These are phyloP conservation scores for Sorex fumeus DNA, from an alignment of 2,113 vertebrate genomes.

Conservation along the genomic window DNA sequence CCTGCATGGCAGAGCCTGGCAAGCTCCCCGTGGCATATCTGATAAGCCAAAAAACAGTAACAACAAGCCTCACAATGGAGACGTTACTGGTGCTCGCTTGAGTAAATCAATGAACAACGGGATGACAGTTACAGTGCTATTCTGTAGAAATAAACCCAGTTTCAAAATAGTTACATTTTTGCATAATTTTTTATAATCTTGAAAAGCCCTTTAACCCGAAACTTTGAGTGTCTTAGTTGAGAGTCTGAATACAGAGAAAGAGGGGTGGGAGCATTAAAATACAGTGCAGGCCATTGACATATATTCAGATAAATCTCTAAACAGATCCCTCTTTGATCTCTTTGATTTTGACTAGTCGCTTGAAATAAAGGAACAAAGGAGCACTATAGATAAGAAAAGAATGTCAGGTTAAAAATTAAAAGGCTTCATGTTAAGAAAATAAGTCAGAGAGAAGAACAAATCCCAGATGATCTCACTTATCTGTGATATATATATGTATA, in stretches of 20 bases:
- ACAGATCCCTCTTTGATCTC: not conserved
- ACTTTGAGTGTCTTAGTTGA: not conserved
- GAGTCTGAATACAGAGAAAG: not conserved
- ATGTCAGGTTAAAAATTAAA: not conserved
- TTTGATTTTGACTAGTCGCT: not conserved
- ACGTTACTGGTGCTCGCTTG: too few relatives aligned
- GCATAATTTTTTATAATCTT: not conserved
- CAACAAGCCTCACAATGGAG: too few relatives aligned
- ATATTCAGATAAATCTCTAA: not conserved
- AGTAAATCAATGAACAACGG: too few relatives aligned
- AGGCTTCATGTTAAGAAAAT: too few relatives aligned
- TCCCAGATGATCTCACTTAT: too few relatives aligned
- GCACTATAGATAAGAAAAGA: not conserved
- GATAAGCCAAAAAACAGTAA: too few relatives aligned
- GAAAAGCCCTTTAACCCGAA: conserved; percentile 4
- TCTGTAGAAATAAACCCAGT: not conserved
- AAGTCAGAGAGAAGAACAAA: too few relatives aligned
- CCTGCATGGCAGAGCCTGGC: too few relatives aligned
- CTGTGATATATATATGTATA: too few relatives aligned
- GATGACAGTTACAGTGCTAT: too few relatives aligned
- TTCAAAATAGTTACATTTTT: not conserved
- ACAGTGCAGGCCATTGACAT: not conserved
- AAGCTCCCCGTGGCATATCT: too few relatives aligned
- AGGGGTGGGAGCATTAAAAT: not conserved
- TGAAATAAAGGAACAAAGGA: not conserved